Evolutionary conservation across 2,888 invertebrate genomes (phyloP), one percentile per base, ranked within the genome.

Genomic region (Drosophila algonquin): DNA sequence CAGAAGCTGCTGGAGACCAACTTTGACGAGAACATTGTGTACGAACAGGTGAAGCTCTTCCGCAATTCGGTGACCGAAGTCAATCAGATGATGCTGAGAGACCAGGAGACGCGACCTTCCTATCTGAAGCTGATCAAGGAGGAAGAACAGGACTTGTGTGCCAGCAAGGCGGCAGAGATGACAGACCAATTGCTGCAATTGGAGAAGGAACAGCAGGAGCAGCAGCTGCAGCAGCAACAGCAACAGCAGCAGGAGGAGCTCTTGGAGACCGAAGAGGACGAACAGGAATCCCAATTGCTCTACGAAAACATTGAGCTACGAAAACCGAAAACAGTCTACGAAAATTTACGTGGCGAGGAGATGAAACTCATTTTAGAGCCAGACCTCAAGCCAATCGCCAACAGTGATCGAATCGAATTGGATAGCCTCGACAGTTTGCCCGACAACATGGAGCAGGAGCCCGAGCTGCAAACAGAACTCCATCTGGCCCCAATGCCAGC

Each of bases 11-110:
- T 94, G 70, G 94, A 94, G 90, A 94, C 94, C 0, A 93, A 94
- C 8, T 93, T 94, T 75, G 94, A 94, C 75, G 92, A 93, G 75
- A 85, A 91, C 50, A 92, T 90, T 54, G 94, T 96, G 0, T 96
- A 96, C 84, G 95, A 95, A 78, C 94, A 96, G 93, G 96, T 96
- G 0, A 96, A 96, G 81, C 95, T 95, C 89, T 95, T 96, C 79
- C 93, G 95, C 47, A 93, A 95, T 79, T 95, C 95, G 24, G 95
- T 96, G 47, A 95, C 95, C 51, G 96, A 96, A 91, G 95, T 96
- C 0, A 96, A 96, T 88, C 95, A 93, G 24, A 79, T 94, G 62
- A 79, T 94, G 7, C 92, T 40, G 40, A 2, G 40, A 40, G 40
- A 40, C 14, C 40, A 40, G 2, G 40, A 40, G 14, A 40, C 40